These are phyloP conservation scores for Aptenodytes forsteri DNA, from an alignment of 2,113 vertebrate species.

Conservation along the genomic window DNA sequence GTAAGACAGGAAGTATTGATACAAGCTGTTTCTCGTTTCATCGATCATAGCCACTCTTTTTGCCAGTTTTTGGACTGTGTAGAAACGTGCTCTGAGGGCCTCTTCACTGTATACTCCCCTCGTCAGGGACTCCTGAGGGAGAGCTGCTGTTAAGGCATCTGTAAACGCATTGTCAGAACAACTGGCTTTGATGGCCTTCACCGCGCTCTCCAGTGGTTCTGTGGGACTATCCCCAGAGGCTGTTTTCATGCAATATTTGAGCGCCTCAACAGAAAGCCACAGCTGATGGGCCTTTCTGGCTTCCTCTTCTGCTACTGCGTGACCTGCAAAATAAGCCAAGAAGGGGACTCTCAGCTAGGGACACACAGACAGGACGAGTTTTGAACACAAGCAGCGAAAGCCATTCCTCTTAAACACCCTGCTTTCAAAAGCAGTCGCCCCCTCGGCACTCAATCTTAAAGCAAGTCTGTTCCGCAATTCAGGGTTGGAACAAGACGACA, in stretches of 20 bases:
- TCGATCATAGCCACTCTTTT: slow-evolving; percentile 92
- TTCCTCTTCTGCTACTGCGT: slow-evolving; percentile 87
- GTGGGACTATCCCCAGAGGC: slow-evolving; percentile 78
- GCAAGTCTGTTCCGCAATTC: fast-evolving
- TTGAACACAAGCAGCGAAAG: background rate
- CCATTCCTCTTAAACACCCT: background rate
- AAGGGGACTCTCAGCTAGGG: background rate
- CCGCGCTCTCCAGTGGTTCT: slow-evolving; percentile 80
- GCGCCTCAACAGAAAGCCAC: slow-evolving; percentile 93
- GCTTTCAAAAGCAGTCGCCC: background rate
- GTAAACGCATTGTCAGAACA: slow-evolving; percentile 86
- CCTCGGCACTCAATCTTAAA: fast-evolving
- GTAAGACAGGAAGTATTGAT: slow-evolving; percentile 96
- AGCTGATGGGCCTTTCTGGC: slow-evolving; percentile 91
- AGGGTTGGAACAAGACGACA: background rate
- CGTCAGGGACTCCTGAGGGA: slow-evolving; percentile 85
- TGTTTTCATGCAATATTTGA: slow-evolving; percentile 85
- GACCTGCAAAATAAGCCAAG: slow-evolving; percentile 75
- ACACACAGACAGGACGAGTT: fast-evolving
- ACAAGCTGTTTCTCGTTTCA: slow-evolving; percentile 91
- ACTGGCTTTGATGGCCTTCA: slow-evolving; percentile 79
- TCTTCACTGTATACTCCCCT: slow-evolving; percentile 93
- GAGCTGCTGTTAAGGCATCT: slow-evolving; percentile 79
- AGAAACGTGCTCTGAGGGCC: slow-evolving; percentile 87
- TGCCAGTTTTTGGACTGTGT: slow-evolving; percentile 83